A percentile compares a stretch with the other conserved stretches of the same genome.
Conservation (phyloP, 2,797 vertebrate genomes). For the Gobio occitaniae region DNA sequence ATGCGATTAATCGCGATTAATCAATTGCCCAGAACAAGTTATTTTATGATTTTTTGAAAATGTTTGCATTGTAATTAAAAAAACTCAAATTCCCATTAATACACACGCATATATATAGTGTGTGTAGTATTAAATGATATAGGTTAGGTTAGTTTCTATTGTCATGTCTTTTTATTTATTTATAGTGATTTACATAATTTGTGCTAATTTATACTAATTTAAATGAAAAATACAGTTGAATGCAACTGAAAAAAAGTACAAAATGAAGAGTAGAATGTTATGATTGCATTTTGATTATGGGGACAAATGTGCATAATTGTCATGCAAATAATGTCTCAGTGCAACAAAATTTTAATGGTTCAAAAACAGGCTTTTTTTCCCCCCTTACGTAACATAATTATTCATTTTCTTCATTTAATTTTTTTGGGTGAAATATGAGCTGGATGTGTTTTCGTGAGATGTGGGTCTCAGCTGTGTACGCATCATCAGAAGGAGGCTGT, state of each 20-base stretch:
- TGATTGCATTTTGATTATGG: slow-evolving; percentile 8
- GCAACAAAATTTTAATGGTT: not conserved
- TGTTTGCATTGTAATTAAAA: too few relatives aligned
- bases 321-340: slow-evolving; percentile 17
- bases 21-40: too few relatives aligned
- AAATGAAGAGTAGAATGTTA: not conserved
- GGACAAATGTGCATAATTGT: slow-evolving; percentile 15
- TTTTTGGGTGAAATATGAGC: slow-evolving; percentile 18
- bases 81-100: too few relatives aligned
- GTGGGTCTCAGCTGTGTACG: slow-evolving; percentile 71
- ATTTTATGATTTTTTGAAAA: too few relatives aligned
- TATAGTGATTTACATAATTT: not conserved
- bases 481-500: slow-evolving; percentile 59
- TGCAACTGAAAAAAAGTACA: not conserved
- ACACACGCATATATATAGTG: too few relatives aligned
- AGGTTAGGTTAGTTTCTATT: not conserved
- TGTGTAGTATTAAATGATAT: too few relatives aligned
- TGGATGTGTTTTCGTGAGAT: slow-evolving; percentile 26
- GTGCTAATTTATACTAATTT: slow-evolving; percentile 16
- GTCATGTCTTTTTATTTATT: not conserved
- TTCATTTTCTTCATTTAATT: not conserved
- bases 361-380: not conserved
- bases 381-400: not conserved
- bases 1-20: too few relatives aligned
- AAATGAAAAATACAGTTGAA: slow-evolving; percentile 8